Conservation (phyloP, 2,888 invertebrate genomes). For the Sarcophaga caerulescens region DNA sequence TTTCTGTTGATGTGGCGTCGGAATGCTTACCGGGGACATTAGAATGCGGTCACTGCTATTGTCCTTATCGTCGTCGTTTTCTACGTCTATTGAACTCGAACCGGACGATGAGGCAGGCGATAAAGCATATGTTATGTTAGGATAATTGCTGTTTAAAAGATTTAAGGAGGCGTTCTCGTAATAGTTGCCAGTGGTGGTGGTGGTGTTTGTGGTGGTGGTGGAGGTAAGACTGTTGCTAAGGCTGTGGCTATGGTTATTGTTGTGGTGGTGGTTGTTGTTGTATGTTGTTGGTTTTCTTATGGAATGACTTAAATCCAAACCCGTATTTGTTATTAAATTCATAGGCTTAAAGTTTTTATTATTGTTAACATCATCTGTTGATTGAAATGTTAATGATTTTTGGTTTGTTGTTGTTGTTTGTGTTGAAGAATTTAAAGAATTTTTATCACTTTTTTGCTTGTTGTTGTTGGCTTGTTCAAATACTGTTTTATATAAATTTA, state of each 20-base stretch:
- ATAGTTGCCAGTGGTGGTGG: not conserved
- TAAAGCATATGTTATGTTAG: slow-evolving; percentile 35
- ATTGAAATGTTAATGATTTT: slow-evolving; percentile 32
- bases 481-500: slow-evolving; percentile 44
- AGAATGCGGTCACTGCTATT: slow-evolving; percentile 39
- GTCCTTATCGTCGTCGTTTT: slow-evolving; percentile 67
- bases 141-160: slow-evolving; percentile 41
- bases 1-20: slow-evolving; percentile 51
- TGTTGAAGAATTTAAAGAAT: slow-evolving; percentile 14
- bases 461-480: slow-evolving; percentile 22
- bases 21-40: slow-evolving; percentile 70
- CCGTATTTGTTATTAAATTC: slow-evolving; percentile 58
- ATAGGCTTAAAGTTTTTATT: slow-evolving; percentile 49
- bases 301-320: slow-evolving; percentile 68
- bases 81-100: slow-evolving; percentile 69
- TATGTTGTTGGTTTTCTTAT: slow-evolving; percentile 49
- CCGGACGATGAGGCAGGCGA: slow-evolving; percentile 65
- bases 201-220: not conserved
- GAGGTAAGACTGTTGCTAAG: too few relatives aligned
- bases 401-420: slow-evolving; percentile 1
- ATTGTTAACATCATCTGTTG: slow-evolving; percentile 51
- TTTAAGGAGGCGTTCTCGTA: slow-evolving; percentile 27
- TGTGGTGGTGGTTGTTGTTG: slow-evolving; percentile 32
- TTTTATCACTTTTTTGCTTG: slow-evolving; percentile 39
- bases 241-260: not conserved